Conservation (phyloP, 2,113 vertebrate genomes). For the Natator depressus region DNA sequence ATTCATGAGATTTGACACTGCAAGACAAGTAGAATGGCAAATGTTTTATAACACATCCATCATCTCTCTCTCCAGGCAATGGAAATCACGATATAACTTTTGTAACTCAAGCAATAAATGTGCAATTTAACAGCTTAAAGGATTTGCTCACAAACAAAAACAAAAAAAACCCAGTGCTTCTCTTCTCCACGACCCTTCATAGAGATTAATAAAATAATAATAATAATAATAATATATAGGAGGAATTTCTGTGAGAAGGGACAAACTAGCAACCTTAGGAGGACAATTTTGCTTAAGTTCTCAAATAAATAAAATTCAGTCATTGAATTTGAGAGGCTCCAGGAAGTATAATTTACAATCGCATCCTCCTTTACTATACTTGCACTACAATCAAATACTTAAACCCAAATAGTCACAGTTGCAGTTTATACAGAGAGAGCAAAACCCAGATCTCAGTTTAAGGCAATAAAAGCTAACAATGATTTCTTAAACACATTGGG, state of each 20-base stretch:
- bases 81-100: rapidly evolving
- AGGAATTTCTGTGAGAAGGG: neutral
- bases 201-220: neutral
- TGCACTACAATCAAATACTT: neutral
- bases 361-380: neutral
- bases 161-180: neutral
- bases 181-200: neutral
- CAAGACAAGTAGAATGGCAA: neutral
- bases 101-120: neutral
- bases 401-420: neutral
- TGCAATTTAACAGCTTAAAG: neutral
- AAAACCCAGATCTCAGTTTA: neutral
- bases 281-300: neutral
- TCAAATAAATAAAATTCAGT: slow-evolving; percentile 6
- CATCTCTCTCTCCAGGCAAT: neutral
- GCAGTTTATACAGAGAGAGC: neutral
- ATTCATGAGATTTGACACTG: neutral
- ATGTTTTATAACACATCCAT: neutral
- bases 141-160: neutral
- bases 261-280: neutral
- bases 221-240: neutral
- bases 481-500: neutral
- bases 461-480: neutral
- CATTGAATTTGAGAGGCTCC: neutral
- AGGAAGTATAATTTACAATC: neutral